Percentiles rank a stretch among this genome's conserved stretches.
phyloP scores from a whole-genome alignment of 2,113 vertebrate species.

The Siniperca chuatsi region DNA sequence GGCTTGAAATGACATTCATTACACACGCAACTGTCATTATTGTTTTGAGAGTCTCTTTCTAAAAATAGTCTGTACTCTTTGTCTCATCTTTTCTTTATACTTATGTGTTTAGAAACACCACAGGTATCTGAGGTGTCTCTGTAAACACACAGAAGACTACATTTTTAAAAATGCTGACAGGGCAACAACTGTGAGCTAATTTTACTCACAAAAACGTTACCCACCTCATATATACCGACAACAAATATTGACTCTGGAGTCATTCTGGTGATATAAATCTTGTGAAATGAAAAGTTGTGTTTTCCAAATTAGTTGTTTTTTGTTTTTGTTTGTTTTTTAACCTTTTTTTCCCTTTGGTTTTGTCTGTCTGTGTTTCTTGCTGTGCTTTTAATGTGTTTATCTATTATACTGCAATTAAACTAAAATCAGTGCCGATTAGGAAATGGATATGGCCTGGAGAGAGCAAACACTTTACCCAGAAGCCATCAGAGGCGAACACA shows the following conservation, averaged over 20 bases:
- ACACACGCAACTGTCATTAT: not conserved
- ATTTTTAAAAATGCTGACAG: not conserved
- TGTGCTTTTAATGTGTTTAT: not conserved
- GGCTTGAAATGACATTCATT: not conserved
- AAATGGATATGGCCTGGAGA: constrained; percentile 1
- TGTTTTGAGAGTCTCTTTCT: not conserved
- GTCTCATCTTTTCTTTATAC: not conserved
- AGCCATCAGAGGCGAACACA: not conserved
- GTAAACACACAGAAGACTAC: not conserved
- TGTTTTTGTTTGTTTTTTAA: too few relatives aligned
- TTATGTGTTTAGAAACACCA: not conserved
- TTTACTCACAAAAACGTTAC: not conserved
- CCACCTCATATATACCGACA: not conserved
- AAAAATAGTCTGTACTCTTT: not conserved
- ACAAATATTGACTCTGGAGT: not conserved
- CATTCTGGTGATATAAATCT: not conserved
- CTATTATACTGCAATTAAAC: not conserved
- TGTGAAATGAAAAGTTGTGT: not conserved
- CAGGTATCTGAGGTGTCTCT: not conserved
- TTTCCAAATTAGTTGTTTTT: not conserved
- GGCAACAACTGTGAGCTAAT: not conserved
- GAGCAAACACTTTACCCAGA: constrained; percentile 19
- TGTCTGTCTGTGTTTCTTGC: not conserved
- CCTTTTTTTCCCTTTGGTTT: not conserved
- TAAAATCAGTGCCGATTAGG: not conserved